Conservation (phyloP, 2,888 invertebrate genomes). For the Drosophila hamatofila region DNA sequence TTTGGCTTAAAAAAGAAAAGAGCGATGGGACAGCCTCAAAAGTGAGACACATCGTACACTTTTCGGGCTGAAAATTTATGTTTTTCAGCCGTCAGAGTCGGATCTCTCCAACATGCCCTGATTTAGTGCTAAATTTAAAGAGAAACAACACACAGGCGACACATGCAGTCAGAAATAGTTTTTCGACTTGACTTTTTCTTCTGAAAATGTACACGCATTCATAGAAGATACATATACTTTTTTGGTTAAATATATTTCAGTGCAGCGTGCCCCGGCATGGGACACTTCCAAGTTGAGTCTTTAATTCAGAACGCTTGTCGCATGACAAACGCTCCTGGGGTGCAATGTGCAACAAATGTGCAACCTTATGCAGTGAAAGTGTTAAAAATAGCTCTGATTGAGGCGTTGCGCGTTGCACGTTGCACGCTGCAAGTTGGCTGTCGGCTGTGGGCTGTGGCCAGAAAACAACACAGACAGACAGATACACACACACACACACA, state of each 20-base stretch:
- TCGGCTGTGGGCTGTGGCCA: slow-evolving; percentile 46
- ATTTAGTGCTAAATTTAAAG: slow-evolving; percentile 82
- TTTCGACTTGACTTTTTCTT: slow-evolving; percentile 10
- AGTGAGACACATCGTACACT: slow-evolving; percentile 71
- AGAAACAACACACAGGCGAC: slow-evolving; percentile 9
- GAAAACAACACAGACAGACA: slow-evolving; percentile 22
- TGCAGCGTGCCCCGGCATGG: slow-evolving; percentile 65
- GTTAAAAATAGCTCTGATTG: slow-evolving; percentile 73
- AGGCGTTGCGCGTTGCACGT: slow-evolving; percentile 27
- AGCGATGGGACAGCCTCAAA: slow-evolving; percentile 37
- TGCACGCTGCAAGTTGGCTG: slow-evolving; percentile 15
- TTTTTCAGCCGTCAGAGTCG: slow-evolving; percentile 63
- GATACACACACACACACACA: not conserved
- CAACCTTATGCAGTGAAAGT: slow-evolving; percentile 72
- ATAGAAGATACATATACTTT: not conserved
- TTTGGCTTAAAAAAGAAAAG: slow-evolving; percentile 15
- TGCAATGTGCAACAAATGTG: slow-evolving; percentile 64
- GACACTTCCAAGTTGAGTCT: slow-evolving; percentile 67
- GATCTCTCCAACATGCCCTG: slow-evolving; percentile 70
- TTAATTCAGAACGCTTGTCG: slow-evolving; percentile 30
- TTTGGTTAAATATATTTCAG: slow-evolving; percentile 55
- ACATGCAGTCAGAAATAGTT: slow-evolving; percentile 51
- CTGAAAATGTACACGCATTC: not conserved
- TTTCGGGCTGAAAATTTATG: slow-evolving; percentile 68
- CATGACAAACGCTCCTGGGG: slow-evolving; percentile 70